These are phyloP conservation scores for Corbicula japonica DNA, from an alignment of 2,888 invertebrate genomes.

Conservation along the genomic window DNA sequence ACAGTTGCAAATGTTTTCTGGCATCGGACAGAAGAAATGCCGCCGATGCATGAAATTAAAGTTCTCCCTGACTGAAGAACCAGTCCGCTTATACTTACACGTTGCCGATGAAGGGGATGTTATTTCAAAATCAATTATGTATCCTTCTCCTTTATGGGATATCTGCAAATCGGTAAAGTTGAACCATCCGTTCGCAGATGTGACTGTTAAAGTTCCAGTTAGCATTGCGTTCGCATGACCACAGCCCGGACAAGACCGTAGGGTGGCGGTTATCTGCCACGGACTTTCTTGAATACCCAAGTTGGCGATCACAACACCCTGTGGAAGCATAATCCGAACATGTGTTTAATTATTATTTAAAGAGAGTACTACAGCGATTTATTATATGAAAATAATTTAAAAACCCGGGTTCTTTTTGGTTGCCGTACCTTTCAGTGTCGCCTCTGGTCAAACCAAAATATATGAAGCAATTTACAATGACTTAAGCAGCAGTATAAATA, in stretches of 20 bases:
- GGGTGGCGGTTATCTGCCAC: slow-evolving; percentile 79
- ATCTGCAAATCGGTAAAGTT: slow-evolving; percentile 81
- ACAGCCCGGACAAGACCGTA: slow-evolving; percentile 61
- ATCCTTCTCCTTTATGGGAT: slow-evolving; percentile 76
- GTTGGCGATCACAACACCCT: slow-evolving; percentile 38
- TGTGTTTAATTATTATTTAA: too few relatives aligned
- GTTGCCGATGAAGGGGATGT: slow-evolving; percentile 66
- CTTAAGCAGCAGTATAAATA: too few relatives aligned
- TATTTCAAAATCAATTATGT: slow-evolving; percentile 75
- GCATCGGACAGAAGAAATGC: too few relatives aligned
- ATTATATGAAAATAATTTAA: too few relatives aligned
- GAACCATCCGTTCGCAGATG: slow-evolving; percentile 79
- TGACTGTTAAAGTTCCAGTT: slow-evolving; percentile 69
- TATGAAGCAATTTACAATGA: too few relatives aligned
- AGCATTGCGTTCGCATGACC: slow-evolving; percentile 71
- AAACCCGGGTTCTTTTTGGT: too few relatives aligned
- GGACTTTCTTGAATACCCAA: slow-evolving; percentile 74
- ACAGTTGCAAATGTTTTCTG: too few relatives aligned
- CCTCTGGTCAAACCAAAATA: too few relatives aligned
- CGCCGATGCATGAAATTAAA: too few relatives aligned
- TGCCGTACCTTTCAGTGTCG: too few relatives aligned
- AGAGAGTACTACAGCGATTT: too few relatives aligned
- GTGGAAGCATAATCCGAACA: background rate
- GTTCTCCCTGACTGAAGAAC: too few relatives aligned
- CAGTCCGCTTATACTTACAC: slow-evolving; percentile 13